Percentiles rank a stretch among this genome's conserved stretches.
phyloP scores from a whole-genome alignment of 1,140 invertebrate species.

The Heliothis virescens region DNA sequence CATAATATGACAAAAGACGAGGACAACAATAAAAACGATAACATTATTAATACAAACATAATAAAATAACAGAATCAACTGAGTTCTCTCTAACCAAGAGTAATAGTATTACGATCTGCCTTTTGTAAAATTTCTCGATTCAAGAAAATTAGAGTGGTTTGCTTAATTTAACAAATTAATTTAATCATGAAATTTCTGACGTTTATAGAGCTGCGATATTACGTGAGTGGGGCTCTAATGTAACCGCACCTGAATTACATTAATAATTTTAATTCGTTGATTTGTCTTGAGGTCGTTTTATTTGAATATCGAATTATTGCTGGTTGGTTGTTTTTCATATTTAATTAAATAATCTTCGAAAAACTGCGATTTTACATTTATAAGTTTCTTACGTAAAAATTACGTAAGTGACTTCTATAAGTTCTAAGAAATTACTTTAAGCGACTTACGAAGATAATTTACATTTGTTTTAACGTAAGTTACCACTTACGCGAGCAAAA shows the following conservation, averaged over 20 bases:
- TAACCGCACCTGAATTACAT: slow-evolving; percentile 17
- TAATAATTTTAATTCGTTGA: slow-evolving; percentile 4
- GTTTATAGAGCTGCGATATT: slow-evolving; percentile 11
- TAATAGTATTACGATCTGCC: slow-evolving; percentile 40
- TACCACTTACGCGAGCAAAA: too few relatives aligned
- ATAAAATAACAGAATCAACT: slow-evolving; percentile 35
- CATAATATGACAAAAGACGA: slow-evolving; percentile 3
- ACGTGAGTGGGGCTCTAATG: not conserved
- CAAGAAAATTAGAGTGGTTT: slow-evolving; percentile 32
- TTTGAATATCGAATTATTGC: too few relatives aligned
- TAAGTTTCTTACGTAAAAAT: too few relatives aligned
- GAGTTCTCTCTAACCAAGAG: slow-evolving; percentile 7
- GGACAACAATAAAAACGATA: not conserved
- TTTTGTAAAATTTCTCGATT: slow-evolving; percentile 32
- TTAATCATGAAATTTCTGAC: slow-evolving; percentile 12
- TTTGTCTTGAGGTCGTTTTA: not conserved
- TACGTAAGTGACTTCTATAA: too few relatives aligned
- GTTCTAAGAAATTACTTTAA: too few relatives aligned
- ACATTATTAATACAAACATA: not conserved
- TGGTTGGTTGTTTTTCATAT: too few relatives aligned
- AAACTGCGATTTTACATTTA: too few relatives aligned
- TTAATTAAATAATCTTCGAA: too few relatives aligned
- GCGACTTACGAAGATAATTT: too few relatives aligned
- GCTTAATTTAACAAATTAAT: slow-evolving; percentile 33
- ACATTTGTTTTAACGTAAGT: too few relatives aligned